Base-by-base conservation (phyloP, 1,140 invertebrate genomes). In the Micrasema minimum region DNA sequence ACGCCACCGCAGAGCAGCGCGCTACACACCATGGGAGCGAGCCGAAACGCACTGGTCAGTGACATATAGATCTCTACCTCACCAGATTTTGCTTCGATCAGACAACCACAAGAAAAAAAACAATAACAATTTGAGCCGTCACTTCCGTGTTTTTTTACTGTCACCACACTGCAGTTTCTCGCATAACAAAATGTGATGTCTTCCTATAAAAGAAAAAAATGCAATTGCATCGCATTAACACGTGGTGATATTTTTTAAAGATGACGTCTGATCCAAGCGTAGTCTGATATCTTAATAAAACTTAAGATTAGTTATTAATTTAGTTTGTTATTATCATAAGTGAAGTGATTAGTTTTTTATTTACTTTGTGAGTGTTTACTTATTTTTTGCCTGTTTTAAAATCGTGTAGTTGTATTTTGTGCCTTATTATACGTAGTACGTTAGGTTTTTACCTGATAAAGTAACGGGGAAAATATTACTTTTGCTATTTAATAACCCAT, bases 21-120 rank as follows among this genome's bases (percentile, higher is more conserved):
- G 41, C 57, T 62, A 43, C 57, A 62, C 37, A 62, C 16, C 57
- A 62, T 62, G 57, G 57, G 57, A 62, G 37, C 57, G 57, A 62
- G 57, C 57, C 18, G 18, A 43, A 22, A 20, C 5, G 23, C 57
- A 45, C 37, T 62, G 57, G 57, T 62, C 57, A 62, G 57, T 62
- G 37, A 41, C 12, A 62, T 12, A 57, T n/a, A 38, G n/a, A n/a
- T n/a, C n/a, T 22, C 23, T 45, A 43, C 38, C 3, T 16, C 18
- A 35, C 23, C 14, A 14, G 35, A n/a, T 45, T 14, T 14, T 16
- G 4, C n/a, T 14, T 16, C 43, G 9, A 45, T 16, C 43, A 5
- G 7, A n/a, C 43, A 45, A 16, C 43, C 18, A n/a, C 43, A 16
- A 16, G n/a, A n/a, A 45, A 45, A 38, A 5, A 38, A 38, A 45